A percentile compares a stretch with the other conserved stretches of the same genome.
phyloP scores from a whole-genome alignment of 2,797 vertebrate genomes.

The Liasis olivaceus region DNA sequence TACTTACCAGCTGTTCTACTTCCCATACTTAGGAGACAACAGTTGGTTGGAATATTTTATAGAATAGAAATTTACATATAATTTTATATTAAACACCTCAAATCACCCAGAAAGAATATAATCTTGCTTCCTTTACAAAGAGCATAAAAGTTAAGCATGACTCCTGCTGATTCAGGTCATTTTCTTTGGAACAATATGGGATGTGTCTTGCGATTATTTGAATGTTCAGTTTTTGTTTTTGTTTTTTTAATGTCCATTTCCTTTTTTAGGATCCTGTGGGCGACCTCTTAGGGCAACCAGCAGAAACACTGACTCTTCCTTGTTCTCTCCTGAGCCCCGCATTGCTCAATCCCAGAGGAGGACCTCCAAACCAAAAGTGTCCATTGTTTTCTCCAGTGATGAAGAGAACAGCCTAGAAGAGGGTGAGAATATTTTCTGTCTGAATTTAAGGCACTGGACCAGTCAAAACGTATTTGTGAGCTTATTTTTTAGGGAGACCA shows the following conservation, averaged over 20 bases:
- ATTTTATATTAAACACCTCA: neutral
- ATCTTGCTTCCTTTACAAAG: neutral
- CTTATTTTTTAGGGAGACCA: neutral
- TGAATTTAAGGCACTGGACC: neutral
- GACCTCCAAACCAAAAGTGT: constrained; percentile 67
- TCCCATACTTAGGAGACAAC: neutral
- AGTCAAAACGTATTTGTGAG: fast-evolving
- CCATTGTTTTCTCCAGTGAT: constrained; percentile 87
- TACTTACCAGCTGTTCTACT: neutral
- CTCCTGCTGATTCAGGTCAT: neutral
- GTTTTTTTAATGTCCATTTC: neutral
- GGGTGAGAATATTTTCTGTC: constrained; percentile 66
- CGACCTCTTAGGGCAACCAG: constrained; percentile 50
- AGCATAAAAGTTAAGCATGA: neutral
- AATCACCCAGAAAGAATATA: neutral
- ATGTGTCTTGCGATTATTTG: neutral
- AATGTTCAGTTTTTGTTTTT: neutral
- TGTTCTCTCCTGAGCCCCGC: constrained; percentile 77
- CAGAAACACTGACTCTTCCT: constrained; percentile 69
- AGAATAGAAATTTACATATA: neutral
- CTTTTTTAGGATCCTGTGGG: constrained; percentile 34
- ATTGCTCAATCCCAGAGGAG: constrained; percentile 39
- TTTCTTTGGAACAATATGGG: neutral
- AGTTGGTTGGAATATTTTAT: neutral
- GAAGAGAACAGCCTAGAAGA: constrained; percentile 81